phyloP scores from a whole-genome alignment of 2,797 vertebrate genomes.

The Coccyzus lansbergi region DNA sequence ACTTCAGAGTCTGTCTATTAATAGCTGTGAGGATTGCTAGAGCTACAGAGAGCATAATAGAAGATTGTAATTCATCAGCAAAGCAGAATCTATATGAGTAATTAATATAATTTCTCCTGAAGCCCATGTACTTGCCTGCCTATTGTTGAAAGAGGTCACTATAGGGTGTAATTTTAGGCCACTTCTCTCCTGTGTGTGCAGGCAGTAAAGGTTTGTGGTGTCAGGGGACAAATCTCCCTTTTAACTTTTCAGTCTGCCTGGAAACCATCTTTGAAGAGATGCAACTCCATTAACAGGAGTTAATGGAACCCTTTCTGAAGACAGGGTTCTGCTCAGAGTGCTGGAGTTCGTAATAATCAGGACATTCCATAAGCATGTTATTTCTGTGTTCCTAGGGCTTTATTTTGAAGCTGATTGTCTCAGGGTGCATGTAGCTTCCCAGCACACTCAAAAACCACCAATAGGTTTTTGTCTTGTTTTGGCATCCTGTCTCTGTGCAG shows the following conservation, averaged over 20 bases:
- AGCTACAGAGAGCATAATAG: neutral
- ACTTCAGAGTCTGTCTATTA: neutral
- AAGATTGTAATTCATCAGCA: conserved; percentile 7
- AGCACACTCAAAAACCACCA: conserved; percentile 15
- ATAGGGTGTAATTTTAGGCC: conserved; percentile 24
- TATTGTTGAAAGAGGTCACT: conserved; percentile 3
- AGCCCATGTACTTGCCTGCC: neutral
- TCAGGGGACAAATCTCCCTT: conserved; percentile 38
- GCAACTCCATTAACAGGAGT: conserved; percentile 27
- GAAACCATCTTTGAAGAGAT: conserved; percentile 36
- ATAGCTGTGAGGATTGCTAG: neutral
- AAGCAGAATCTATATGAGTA: neutral
- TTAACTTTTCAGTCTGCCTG: conserved; percentile 42
- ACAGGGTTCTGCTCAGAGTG: neutral
- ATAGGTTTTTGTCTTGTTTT: conserved; percentile 30
- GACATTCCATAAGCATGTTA: neutral
- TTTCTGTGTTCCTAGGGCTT: conserved; percentile 15
- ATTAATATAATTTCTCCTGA: conserved; percentile 35
- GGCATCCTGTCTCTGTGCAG: conserved; percentile 27
- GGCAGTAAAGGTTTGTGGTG: conserved; percentile 9
- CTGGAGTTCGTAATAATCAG: neutral
- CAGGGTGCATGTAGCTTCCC: neutral
- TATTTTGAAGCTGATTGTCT: conserved; percentile 15
- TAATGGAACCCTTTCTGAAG: conserved; percentile 38
- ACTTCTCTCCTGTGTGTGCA: neutral